Evolutionary conservation across 2,888 invertebrate genomes (phyloP), one percentile per base, ranked within the genome.

Genomic region (Magallana nippona): DNA sequence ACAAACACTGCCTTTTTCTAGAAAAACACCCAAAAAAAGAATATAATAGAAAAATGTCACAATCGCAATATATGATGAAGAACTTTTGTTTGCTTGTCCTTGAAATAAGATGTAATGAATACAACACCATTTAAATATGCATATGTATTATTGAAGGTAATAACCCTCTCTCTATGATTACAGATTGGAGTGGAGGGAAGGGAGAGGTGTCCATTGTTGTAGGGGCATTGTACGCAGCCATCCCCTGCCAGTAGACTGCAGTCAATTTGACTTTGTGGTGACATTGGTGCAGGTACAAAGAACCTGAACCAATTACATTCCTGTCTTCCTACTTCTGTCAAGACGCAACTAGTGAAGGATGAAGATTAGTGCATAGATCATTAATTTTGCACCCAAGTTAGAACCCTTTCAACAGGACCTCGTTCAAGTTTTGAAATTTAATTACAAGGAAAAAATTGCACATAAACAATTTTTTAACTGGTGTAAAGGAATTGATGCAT

Each of bases 351-450:
- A 71, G 22, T 27, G 1, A 71, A 71, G 71, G 71, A 71, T 71
- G 71, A 71, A 71, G 22, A 27, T 71, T 13, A 15, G 22, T 15
- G 27, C 22, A 27, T 15, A 71, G 71, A 27, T 71, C 71, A 71
- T 71, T 71, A 71, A 71, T 27, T 71, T 22, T 71, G 71, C 71
- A 71, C 71, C 71, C 11, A 27, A 71, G 71, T 71, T 71, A 11
- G 27, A 71, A 19, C n/a, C 10, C 62, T 62, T 62, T 19, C 11
- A 71, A 71, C 71, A 71, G 71, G 27, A 71, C 60, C 10, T 71
- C 13, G 32, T 71, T 71, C 27, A 71, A 22, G 15, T 15, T 71
- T 27, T 60, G n/a, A 60, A 60, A 17, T 17, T 60, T n/a, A 60
- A 60, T n/a, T 8, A 44, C n/a, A 1, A n/a, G 15, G 8, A 11